Base-by-base conservation (phyloP, 2,797 vertebrate species). In the Megalops cyprinoides region DNA sequence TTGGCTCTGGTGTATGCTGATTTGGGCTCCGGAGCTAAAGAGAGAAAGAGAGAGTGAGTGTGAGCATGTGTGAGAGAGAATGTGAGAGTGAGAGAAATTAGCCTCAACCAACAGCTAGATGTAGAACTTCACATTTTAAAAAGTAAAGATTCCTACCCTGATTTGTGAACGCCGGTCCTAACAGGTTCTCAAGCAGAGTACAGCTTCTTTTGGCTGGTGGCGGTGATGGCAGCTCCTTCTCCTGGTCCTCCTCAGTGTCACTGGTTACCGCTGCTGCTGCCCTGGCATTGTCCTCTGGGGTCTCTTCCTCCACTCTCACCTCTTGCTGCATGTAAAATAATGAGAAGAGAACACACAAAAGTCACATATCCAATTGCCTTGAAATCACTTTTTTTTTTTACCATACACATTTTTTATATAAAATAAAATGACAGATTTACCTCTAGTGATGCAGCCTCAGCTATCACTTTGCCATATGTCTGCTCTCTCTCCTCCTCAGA, bases 131-230 rank as follows among this genome's bases (percentile, higher is more conserved):
- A n/a, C n/a, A n/a, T n/a, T n/a, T n/a, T n/a, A n/a, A n/a, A n/a
- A n/a, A n/a, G n/a, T n/a, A n/a, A n/a, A n/a, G n/a, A n/a, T n/a
- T n/a, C n/a, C n/a, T n/a, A n/a, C n/a, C n/a, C n/a, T n/a, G n/a
- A n/a, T n/a, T n/a, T n/a, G 51, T 8, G 78, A 46, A 69, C 49
- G n/a, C 31, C 51, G 46, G 62, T 67, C 62, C 62, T 62, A 67
- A 46, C 49, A 51, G 49, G 37, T 31, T 51, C 51, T 77, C 46
- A 77, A 77, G 75, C 14, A 77, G 51, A 77, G 25, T 79, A 34
- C 28, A 34, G 25, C 10, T 18, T 67, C 62, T 28, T 34, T 67
- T 10, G 67, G 62, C 25, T 67, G 62, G 12, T 37, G 62, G 62
- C n/a, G n/a, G n/a, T n/a, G n/a, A n/a, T n/a, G n/a, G n/a, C n/a